Base-by-base conservation (phyloP, 2,888 invertebrate species). In the Dolomedes plantarius region DNA sequence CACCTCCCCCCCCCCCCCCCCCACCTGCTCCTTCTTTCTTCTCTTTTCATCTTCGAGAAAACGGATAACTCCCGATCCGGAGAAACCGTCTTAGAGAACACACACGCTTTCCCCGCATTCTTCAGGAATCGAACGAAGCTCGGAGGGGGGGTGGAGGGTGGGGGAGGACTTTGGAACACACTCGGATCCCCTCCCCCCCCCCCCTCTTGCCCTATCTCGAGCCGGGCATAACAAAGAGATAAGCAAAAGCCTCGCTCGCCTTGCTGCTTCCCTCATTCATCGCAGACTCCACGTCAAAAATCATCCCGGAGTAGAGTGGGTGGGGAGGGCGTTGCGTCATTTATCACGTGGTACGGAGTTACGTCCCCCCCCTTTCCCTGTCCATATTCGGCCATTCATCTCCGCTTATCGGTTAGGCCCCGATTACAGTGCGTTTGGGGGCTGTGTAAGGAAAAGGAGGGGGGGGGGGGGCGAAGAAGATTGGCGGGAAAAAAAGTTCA, bases 321-420 rank as follows among this genome's bases (percentile, higher is more conserved):
- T n/a, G 46, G 39, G 36, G 23, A 23, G 62, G n/a, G 27, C 62
- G 62, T 39, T 65, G 32, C 79, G 62, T 80, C 81, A 81, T 81
- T 81, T 81, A 81, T 81, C 81, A 81, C 81, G 73, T 39, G 68
- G 82, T 27, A 36, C 74, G 81, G 23, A 39, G 67, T 32, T 56
- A 28, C 32, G 23, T 23, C 29, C 28, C 65, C n/a, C 36, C 29
- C 27, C 41, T 46, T 13, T 19, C 64, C 76, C 41, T 72, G 72
- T 19, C 76, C 82, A 76, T 83, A 76, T 83, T 83, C 82, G 72
- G 67, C 83, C 83, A 85, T 85, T 85, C 83, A 85, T 85, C 83
- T 65, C 62, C 29, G 27, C 77, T 77, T 85, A 77, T 77, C 77
- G 73, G 36, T 41, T 31, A 71, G 72, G 77, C 56, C 80, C 83